Conservation (phyloP, 2,797 vertebrate species). For the Macropodus opercularis region DNA sequence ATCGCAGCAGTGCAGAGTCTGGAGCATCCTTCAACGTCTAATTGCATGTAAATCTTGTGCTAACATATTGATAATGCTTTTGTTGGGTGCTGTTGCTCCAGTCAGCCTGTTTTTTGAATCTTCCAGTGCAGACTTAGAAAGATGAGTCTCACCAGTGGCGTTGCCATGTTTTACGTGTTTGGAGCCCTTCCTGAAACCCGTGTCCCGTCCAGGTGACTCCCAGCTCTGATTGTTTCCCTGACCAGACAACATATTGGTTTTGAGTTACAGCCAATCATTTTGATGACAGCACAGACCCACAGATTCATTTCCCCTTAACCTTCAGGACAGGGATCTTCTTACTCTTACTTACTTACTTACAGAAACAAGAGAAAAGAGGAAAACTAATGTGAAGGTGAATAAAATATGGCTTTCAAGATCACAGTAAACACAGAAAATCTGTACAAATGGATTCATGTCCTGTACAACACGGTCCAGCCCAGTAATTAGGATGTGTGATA, state of each 20-base stretch:
- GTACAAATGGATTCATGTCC: constrained; percentile 47
- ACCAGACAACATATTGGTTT: constrained; percentile 39
- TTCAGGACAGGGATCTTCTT: constrained; percentile 29
- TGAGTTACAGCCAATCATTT: constrained; percentile 50
- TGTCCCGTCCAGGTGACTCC: constrained; percentile 26
- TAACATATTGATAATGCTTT: no score
- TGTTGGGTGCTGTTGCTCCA: no score
- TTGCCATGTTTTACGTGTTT: constrained; percentile 11
- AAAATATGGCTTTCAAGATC: constrained; percentile 4
- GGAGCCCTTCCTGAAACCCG: constrained; percentile 19
- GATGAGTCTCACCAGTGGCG: background rate
- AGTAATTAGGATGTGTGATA: constrained; percentile 64
- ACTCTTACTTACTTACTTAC: constrained; percentile 23
- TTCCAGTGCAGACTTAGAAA: background rate
- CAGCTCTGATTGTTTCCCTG: constrained; percentile 36
- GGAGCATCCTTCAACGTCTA: constrained; percentile 5
- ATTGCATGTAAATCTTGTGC: constrained; percentile 3
- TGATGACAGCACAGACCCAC: constrained; percentile 35
- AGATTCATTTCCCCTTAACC: constrained; percentile 15
- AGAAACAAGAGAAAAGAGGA: no score
- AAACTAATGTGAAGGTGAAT: no score
- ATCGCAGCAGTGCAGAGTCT: background rate
- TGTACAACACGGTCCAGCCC: constrained; percentile 46
- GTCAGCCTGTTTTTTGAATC: no score
- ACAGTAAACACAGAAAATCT: constrained; percentile 24